A percentile compares a stretch with the other conserved stretches of the same genome.
phyloP scores from a whole-genome alignment of 2,888 invertebrate species.

The Norana najaformis region DNA sequence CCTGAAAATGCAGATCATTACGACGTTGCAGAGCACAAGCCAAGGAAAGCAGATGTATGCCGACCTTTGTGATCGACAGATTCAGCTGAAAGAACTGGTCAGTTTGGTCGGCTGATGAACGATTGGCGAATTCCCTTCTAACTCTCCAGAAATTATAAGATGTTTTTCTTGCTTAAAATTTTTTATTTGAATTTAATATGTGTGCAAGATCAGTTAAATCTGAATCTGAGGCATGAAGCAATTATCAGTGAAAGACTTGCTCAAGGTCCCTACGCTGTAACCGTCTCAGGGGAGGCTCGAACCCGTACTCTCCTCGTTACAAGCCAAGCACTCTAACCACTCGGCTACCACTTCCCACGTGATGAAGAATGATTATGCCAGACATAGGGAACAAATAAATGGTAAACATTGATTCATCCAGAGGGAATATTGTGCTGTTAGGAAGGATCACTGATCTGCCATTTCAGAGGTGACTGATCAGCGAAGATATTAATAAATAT shows the following conservation, averaged over 20 bases:
- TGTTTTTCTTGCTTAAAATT: background rate
- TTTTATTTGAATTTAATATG: too few species aligned
- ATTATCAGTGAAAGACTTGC: too few species aligned
- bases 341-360: too few species aligned
- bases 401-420: background rate
- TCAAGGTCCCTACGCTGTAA: too few species aligned
- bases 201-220: too few species aligned
- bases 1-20: constrained; percentile 72
- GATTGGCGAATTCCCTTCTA: background rate
- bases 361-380: background rate
- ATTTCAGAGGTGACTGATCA: background rate
- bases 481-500: too few species aligned
- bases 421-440: background rate
- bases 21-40: constrained; percentile 74
- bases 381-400: background rate
- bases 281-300: too few species aligned
- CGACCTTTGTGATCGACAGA: constrained; percentile 74
- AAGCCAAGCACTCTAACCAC: too few species aligned
- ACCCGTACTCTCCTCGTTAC: too few species aligned
- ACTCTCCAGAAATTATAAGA: background rate
- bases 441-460: background rate
- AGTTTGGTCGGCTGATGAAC: background rate
- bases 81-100: constrained; percentile 75
- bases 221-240: too few species aligned
- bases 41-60: constrained; percentile 73